Evolutionary conservation across 2,888 invertebrate species (phyloP).

Genomic region (Timandra comae): DNA sequence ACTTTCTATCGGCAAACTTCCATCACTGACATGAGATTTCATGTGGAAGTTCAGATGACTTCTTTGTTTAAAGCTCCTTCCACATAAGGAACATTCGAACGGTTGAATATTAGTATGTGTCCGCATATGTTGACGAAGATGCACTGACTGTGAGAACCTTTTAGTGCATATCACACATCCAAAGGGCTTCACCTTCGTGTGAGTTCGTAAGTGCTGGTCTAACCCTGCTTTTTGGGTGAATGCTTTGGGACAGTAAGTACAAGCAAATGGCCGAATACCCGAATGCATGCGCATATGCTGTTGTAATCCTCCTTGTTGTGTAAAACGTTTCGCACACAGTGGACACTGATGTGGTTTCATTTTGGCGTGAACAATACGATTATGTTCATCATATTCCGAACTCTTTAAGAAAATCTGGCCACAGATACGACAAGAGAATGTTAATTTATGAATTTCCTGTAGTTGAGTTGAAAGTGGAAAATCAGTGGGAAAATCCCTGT

Average conservation of each 20-base stretch:
- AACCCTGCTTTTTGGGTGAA: conserved; percentile 69
- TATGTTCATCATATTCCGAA: conserved; percentile 54
- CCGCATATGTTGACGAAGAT: conserved; percentile 68
- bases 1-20: conserved; percentile 35
- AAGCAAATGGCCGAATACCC: conserved; percentile 59
- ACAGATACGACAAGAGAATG: conserved; percentile 53
- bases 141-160: conserved; percentile 68
- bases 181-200: conserved; percentile 68
- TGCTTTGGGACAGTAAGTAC: conserved; percentile 61
- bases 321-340: conserved; percentile 62
- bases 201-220: conserved; percentile 67
- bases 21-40: conserved; percentile 53
- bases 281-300: conserved; percentile 71
- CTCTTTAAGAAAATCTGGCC: conserved; percentile 49
- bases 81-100: conserved; percentile 59
- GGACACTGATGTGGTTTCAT: conserved; percentile 62
- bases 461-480: conserved; percentile 29
- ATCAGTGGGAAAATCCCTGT: conserved; percentile 38
- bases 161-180: conserved; percentile 65
- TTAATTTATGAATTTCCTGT: conserved; percentile 27
- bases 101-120: conserved; percentile 71
- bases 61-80: conserved; percentile 63
- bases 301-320: conserved; percentile 65
- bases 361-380: conserved; percentile 54
- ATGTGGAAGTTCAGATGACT: conserved; percentile 69